Percentiles rank a stretch among this genome's conserved stretches.
These are phyloP conservation scores for Nymphalis urticae DNA, from an alignment of 2,888 invertebrate species.

Conservation along the genomic window DNA sequence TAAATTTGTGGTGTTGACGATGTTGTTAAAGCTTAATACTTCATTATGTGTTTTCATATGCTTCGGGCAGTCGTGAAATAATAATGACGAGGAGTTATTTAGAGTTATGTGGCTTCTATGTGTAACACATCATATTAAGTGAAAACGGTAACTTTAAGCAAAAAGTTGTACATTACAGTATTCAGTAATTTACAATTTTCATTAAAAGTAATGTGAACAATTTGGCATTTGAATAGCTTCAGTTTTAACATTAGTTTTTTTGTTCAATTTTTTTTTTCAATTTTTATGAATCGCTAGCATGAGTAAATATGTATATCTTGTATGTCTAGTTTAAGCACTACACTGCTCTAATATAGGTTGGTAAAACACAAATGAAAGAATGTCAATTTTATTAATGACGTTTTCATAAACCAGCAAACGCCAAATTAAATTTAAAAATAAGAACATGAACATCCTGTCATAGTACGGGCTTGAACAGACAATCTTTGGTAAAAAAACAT, in stretches of 20 bases:
- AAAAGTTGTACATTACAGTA: neutral
- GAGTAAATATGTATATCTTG: too few relatives aligned
- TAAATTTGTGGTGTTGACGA: conserved; percentile 36
- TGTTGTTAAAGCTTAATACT: conserved; percentile 37
- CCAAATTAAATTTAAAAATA: too few relatives aligned
- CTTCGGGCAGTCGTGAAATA: conserved; percentile 32
- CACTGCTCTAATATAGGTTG: too few relatives aligned
- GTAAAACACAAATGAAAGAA: too few relatives aligned
- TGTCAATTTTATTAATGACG: too few relatives aligned
- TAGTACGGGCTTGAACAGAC: too few relatives aligned
- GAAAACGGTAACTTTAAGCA: neutral
- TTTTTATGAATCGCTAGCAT: too few relatives aligned
- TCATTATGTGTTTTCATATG: conserved; percentile 37
- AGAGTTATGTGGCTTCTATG: neutral
- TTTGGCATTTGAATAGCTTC: neutral
- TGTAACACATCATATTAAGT: conserved; percentile 6
- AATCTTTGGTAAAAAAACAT: too few relatives aligned
- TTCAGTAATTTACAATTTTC: neutral
- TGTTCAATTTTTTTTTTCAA: too few relatives aligned
- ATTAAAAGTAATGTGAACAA: neutral
- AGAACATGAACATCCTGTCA: too few relatives aligned
- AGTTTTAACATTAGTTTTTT: neutral
- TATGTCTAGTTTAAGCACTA: too few relatives aligned
- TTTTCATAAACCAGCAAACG: too few relatives aligned
- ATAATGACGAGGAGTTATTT: conserved; percentile 15